Conservation (phyloP, 2,888 invertebrate genomes). For the Artemia sp. region DNA sequence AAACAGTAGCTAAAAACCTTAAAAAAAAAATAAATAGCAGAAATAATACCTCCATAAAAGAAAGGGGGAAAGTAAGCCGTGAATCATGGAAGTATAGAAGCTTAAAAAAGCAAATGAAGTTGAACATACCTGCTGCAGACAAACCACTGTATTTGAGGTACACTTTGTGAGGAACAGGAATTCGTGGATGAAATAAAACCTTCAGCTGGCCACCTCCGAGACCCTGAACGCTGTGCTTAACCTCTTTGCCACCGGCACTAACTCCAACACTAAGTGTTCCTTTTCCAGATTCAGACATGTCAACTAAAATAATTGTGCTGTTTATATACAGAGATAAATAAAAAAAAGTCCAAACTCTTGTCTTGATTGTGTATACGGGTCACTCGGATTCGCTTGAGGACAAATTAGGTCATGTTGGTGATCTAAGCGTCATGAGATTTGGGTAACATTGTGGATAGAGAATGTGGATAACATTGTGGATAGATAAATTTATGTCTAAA, state of each 20-base stretch:
- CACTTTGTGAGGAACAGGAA: slow-evolving; percentile 70
- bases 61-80: slow-evolving; percentile 4
- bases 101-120: slow-evolving; percentile 1
- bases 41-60: slow-evolving; percentile 9
- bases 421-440: too few relatives aligned
- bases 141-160: slow-evolving; percentile 71
- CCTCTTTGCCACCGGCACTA: slow-evolving; percentile 58
- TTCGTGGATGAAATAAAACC: slow-evolving; percentile 68
- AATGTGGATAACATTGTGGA: too few relatives aligned
- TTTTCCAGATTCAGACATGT: slow-evolving; percentile 60
- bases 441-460: too few relatives aligned
- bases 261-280: slow-evolving; percentile 63
- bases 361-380: background rate
- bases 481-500: too few relatives aligned
- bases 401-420: too few relatives aligned
- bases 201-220: slow-evolving; percentile 56
- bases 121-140: slow-evolving; percentile 37
- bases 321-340: background rate
- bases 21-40: background rate
- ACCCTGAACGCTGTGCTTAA: slow-evolving; percentile 59
- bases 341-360: background rate
- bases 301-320: slow-evolving; percentile 37
- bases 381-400: too few relatives aligned
- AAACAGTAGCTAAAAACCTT: too few relatives aligned
- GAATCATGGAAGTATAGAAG: slow-evolving; percentile 16